A percentile compares a stretch with the other conserved stretches of the same genome.
Evolutionary conservation across 2,113 vertebrate species (phyloP).

Genomic region (Platysternon megacephalum): DNA sequence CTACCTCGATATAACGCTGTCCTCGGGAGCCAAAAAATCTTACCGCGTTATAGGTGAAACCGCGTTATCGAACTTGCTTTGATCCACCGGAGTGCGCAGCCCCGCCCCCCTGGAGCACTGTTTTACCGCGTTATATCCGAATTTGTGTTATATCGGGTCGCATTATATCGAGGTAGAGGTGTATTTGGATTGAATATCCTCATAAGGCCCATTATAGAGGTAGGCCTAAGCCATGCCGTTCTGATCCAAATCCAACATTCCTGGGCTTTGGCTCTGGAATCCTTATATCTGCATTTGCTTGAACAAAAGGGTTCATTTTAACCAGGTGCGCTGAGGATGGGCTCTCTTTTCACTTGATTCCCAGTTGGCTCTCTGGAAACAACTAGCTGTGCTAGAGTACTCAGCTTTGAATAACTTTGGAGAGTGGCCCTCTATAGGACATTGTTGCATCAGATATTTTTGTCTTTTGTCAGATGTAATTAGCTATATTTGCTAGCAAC

Average conservation of each 20-base stretch:
- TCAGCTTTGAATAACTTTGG: background rate
- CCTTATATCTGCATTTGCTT: background rate
- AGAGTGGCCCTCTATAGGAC: background rate
- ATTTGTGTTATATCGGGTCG: too few relatives aligned
- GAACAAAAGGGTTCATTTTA: constrained; percentile 23
- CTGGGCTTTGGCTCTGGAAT: background rate
- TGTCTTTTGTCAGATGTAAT: background rate
- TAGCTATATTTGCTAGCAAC: constrained; percentile 10
- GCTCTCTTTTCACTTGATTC: rapidly evolving
- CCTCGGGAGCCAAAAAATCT: too few relatives aligned
- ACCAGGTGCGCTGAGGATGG: background rate
- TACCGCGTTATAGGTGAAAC: too few relatives aligned
- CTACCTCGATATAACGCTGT: too few relatives aligned
- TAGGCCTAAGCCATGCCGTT: background rate
- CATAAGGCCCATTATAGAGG: background rate
- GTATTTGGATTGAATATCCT: background rate
- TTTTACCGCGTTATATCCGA: too few relatives aligned
- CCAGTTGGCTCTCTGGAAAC: constrained; percentile 16
- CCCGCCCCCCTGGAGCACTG: too few relatives aligned
- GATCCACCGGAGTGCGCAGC: too few relatives aligned
- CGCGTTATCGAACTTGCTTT: too few relatives aligned
- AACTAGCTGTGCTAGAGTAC: background rate
- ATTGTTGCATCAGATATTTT: constrained; percentile 8
- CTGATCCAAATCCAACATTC: background rate
- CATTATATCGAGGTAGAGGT: too few relatives aligned